A percentile compares a stretch with the other conserved stretches of the same genome.
phyloP scores from a whole-genome alignment of 2,797 vertebrate genomes.

The Monodelphis domestica region DNA sequence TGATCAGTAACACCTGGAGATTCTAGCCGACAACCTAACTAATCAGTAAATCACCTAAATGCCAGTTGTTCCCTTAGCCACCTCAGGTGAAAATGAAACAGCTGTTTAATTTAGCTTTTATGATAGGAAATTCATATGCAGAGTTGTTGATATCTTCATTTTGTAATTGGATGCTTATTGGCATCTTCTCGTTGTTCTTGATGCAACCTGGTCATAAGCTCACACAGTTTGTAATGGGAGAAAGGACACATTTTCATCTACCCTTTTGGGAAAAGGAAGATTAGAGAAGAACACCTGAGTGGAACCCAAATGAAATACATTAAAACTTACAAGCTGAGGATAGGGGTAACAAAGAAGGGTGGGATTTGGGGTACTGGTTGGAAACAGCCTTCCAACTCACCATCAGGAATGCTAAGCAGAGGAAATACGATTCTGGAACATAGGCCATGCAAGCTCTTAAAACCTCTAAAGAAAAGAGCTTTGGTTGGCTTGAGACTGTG shows the following conservation, averaged over 20 bases:
- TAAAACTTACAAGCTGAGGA: slow-evolving; percentile 29
- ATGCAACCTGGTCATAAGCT: slow-evolving; percentile 27
- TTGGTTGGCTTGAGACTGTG: slow-evolving; percentile 77
- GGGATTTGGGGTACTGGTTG: neutral
- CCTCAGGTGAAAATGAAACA: slow-evolving; percentile 80
- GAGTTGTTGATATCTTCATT: slow-evolving; percentile 75
- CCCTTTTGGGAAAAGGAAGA: neutral
- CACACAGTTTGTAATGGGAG: slow-evolving; percentile 19
- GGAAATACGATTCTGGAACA: slow-evolving; percentile 48
- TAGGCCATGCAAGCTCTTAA: slow-evolving; percentile 69
- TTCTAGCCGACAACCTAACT: slow-evolving; percentile 64
- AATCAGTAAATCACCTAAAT: slow-evolving; percentile 76
- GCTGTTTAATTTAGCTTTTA: slow-evolving; percentile 81
- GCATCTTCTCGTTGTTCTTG: slow-evolving; percentile 27
- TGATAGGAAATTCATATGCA: slow-evolving; percentile 74
- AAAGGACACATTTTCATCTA: slow-evolving; percentile 10
- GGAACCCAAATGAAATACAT: slow-evolving; percentile 32
- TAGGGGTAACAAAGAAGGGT: neutral
- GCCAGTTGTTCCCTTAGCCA: slow-evolving; percentile 74
- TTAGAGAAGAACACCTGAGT: neutral
- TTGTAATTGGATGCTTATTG: slow-evolving; percentile 50
- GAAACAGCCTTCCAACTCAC: slow-evolving; percentile 12
- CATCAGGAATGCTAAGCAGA: neutral
- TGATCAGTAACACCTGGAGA: slow-evolving; percentile 78
- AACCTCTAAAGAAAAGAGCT: slow-evolving; percentile 78